Conservation (phyloP, 2,797 vertebrate species). For the Amblyraja radiata region DNA sequence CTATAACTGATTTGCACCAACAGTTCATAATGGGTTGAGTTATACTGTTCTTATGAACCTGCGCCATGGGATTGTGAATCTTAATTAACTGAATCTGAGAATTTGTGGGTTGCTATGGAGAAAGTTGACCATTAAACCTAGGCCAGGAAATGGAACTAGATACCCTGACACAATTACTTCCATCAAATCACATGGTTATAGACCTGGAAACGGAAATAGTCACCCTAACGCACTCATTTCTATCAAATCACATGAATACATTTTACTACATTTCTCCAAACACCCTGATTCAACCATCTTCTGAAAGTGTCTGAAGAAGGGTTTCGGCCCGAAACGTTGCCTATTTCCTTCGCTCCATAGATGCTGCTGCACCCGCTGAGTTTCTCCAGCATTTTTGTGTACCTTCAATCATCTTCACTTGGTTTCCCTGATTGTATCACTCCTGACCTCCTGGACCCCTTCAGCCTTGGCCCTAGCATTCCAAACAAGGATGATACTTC, state of each 20-base stretch:
- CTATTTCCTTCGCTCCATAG: too few relatives aligned
- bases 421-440: neutral
- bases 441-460: neutral
- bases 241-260: neutral
- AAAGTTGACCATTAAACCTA: neutral
- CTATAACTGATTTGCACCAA: neutral
- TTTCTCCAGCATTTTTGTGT: too few relatives aligned
- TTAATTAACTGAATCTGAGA: neutral
- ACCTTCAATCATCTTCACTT: neutral
- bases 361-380: too few relatives aligned
- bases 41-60: neutral
- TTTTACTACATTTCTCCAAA: neutral
- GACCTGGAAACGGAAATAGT: neutral
- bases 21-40: neutral
- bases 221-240: neutral
- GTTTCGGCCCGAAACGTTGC: too few relatives aligned
- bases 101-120: neutral
- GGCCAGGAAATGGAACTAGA: neutral
- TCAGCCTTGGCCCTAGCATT: neutral
- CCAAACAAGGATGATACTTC: too few relatives aligned
- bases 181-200: neutral
- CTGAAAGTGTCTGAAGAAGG: too few relatives aligned
- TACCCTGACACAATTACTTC: neutral
- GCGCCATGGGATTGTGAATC: neutral
- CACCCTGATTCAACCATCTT: neutral